Evolutionary conservation across 2,888 invertebrate genomes (phyloP).

Genomic region (Gari tellinella): DNA sequence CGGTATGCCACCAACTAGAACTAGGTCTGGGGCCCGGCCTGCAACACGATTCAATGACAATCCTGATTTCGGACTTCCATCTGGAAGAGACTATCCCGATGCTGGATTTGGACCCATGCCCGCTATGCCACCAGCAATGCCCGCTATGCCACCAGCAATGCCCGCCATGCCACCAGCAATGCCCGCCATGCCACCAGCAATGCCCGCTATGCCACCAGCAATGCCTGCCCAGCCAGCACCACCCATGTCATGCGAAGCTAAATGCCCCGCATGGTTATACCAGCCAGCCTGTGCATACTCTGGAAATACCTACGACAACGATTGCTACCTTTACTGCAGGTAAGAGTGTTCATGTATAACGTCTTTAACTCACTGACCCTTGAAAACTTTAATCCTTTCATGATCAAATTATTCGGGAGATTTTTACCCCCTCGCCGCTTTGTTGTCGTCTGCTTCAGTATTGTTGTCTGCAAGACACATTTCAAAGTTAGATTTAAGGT

Average conservation of each 20-base stretch:
- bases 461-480: too few relatives aligned
- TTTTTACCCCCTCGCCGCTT: too few relatives aligned
- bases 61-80: slow-evolving; percentile 18
- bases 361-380: too few relatives aligned
- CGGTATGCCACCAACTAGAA: slow-evolving; percentile 9
- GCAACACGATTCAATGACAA: slow-evolving; percentile 5
- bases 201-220: slow-evolving; percentile 6
- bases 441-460: too few relatives aligned
- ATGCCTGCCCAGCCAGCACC: not conserved
- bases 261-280: slow-evolving; percentile 7
- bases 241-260: slow-evolving; percentile 11
- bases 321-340: slow-evolving; percentile 34
- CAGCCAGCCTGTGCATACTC: slow-evolving; percentile 30
- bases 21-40: slow-evolving; percentile 13
- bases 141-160: not conserved
- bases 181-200: slow-evolving; percentile 11
- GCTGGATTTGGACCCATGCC: not conserved
- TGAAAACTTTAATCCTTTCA: too few relatives aligned
- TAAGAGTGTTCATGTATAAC: too few relatives aligned
- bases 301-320: slow-evolving; percentile 43
- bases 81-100: slow-evolving; percentile 17
- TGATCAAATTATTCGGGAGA: too few relatives aligned
- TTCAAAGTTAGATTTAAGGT: too few relatives aligned
- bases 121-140: too few relatives aligned
- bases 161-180: slow-evolving; percentile 1